phyloP scores from a whole-genome alignment of 37 sponge, comb jelly and placozoan species.

The Chondrosia reniformis region DNA sequence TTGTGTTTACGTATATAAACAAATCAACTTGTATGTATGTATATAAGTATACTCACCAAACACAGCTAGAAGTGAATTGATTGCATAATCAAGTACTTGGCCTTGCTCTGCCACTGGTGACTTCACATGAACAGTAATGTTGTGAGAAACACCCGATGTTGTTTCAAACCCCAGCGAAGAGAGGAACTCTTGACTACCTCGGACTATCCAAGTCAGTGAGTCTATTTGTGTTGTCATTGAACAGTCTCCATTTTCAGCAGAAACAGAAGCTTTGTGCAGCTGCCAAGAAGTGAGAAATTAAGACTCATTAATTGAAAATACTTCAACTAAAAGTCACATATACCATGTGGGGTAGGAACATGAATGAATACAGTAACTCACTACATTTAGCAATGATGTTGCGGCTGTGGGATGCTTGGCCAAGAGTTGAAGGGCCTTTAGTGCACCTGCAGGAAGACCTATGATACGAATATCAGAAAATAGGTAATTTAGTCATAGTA shows the following conservation, averaged over 20 bases:
- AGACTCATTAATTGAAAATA: not conserved
- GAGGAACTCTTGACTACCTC: slow-evolving; percentile 52
- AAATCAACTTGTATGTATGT: not conserved
- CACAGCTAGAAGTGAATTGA: slow-evolving; percentile 46
- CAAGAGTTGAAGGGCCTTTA: slow-evolving; percentile 48
- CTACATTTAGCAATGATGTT: slow-evolving; percentile 31
- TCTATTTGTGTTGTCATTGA: slow-evolving; percentile 41
- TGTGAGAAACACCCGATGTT: not conserved
- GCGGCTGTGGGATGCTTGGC: slow-evolving; percentile 43
- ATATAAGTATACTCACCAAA: slow-evolving; percentile 54
- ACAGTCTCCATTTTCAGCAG: slow-evolving; percentile 17
- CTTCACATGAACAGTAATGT: slow-evolving; percentile 46
- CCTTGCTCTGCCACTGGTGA: slow-evolving; percentile 21
- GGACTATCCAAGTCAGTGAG: slow-evolving; percentile 30
- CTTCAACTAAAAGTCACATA: not conserved
- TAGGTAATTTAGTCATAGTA: not conserved
- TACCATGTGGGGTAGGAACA: not conserved
- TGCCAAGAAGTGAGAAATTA: not conserved
- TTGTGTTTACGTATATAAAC: too few relatives aligned
- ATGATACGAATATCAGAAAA: slow-evolving; percentile 4
- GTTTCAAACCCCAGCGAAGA: slow-evolving; percentile 43
- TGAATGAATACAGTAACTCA: slow-evolving; percentile 22
- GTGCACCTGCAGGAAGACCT: slow-evolving; percentile 53
- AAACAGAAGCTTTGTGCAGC: slow-evolving; percentile 40
- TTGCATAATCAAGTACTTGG: slow-evolving; percentile 51